A percentile compares a stretch with the other conserved stretches of the same genome.
Evolutionary conservation across 2,113 vertebrate species (phyloP).

Genomic region (Phrynosoma blainvillii): DNA sequence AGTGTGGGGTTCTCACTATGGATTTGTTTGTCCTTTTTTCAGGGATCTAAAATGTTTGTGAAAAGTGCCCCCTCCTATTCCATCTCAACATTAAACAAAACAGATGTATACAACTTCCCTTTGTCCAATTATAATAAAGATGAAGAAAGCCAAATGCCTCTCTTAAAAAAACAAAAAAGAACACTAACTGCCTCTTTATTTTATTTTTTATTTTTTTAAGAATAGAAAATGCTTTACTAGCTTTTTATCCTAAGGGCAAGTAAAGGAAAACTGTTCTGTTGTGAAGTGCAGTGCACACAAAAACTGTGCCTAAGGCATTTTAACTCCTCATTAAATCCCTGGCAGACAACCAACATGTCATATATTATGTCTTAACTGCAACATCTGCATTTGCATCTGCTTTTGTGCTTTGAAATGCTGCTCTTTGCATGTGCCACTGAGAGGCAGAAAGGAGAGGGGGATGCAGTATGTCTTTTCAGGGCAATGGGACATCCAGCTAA

Average conservation of each 20-base stretch:
- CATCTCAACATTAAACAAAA: neutral
- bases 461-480: neutral
- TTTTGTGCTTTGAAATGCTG: conserved; percentile 7
- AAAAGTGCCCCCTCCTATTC: neutral
- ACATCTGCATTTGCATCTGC: neutral
- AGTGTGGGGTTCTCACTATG: too few relatives aligned
- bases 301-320: conserved; percentile 12
- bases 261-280: conserved; percentile 14
- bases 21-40: too few relatives aligned
- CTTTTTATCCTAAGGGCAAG: conserved; percentile 27
- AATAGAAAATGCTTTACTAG: neutral
- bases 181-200: neutral
- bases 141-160: neutral
- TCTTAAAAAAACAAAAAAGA: neutral
- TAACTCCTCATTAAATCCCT: conserved; percentile 32
- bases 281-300: neutral
- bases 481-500: too few relatives aligned
- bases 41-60: neutral
- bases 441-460: too few relatives aligned
- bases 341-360: conserved; percentile 29
- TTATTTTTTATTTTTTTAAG: neutral
- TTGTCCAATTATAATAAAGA: neutral
- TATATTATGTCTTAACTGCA: conserved; percentile 16
- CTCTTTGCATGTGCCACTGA: neutral
- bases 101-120: neutral